Evolutionary conservation across 1,140 invertebrate species (phyloP).

Genomic region (Lineus longissimus): DNA sequence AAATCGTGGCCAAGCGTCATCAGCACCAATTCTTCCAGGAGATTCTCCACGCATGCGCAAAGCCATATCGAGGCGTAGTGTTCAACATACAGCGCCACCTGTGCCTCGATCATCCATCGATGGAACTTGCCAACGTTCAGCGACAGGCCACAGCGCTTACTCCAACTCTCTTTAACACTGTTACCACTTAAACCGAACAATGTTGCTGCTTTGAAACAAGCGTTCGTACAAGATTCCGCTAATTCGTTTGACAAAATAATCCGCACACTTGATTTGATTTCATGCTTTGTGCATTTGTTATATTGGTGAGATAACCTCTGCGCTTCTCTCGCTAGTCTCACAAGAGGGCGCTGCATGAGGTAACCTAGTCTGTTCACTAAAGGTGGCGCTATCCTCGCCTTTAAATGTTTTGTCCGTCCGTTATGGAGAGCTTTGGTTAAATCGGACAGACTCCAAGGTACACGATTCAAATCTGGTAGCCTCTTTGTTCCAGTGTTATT

Average conservation of each 20-base stretch:
- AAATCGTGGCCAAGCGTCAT: not conserved
- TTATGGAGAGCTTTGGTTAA: not conserved
- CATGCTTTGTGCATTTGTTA: not conserved
- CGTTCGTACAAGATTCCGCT: not conserved
- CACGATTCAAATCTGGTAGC: not conserved
- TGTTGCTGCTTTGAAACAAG: not conserved
- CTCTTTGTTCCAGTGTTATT: not conserved
- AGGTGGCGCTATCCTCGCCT: not conserved
- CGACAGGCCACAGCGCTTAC: not conserved
- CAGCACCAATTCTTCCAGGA: not conserved
- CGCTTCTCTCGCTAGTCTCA: not conserved
- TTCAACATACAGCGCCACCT: not conserved
- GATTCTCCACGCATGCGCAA: not conserved
- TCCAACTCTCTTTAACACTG: not conserved
- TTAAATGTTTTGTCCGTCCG: not conserved
- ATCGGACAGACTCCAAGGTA: not conserved
- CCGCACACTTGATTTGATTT: not conserved
- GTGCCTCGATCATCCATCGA: not conserved
- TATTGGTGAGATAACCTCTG: not conserved
- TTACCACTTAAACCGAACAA: not conserved
- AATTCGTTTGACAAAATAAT: not conserved
- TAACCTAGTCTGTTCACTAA: not conserved
- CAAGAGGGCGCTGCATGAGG: not conserved
- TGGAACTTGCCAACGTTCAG: not conserved
- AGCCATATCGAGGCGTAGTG: not conserved